These are phyloP conservation scores for Pungitius pungitius DNA, from an alignment of 2,113 vertebrate species.

Conservation along the genomic window DNA sequence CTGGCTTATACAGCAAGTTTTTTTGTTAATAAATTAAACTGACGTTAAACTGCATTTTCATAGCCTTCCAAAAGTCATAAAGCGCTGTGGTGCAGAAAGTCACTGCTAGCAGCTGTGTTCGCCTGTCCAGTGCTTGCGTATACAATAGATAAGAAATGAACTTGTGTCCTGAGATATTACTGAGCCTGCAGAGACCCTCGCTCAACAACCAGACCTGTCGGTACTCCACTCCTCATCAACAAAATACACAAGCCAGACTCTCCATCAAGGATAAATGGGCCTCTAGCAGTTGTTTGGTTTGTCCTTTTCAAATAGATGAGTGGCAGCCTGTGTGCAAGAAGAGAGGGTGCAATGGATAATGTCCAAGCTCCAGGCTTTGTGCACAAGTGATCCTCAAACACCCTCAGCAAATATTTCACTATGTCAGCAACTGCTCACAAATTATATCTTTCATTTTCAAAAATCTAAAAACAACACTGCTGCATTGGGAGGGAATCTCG, in stretches of 20 bases:
- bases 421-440: constrained; percentile 42
- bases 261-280: constrained; percentile 57
- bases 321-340: constrained; percentile 35
- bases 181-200: constrained; percentile 30
- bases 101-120: background rate
- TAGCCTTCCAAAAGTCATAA: background rate
- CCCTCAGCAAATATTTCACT: constrained; percentile 36
- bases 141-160: background rate
- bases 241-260: constrained; percentile 56
- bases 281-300: constrained; percentile 62
- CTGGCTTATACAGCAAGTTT: background rate
- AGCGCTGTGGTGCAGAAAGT: background rate
- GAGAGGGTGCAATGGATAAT: constrained; percentile 28
- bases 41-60: background rate
- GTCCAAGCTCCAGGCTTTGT: constrained; percentile 20
- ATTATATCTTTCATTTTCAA: constrained; percentile 49
- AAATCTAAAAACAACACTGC: constrained; percentile 31
- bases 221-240: constrained; percentile 41
- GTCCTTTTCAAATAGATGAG: constrained; percentile 62
- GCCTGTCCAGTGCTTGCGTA: background rate
- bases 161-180: constrained; percentile 25
- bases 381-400: constrained; percentile 12
- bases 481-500: constrained; percentile 30
- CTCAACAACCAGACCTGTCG: constrained; percentile 37
- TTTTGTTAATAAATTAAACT: background rate